phyloP scores from a whole-genome alignment of 2,113 vertebrate genomes.

The Rhinolophus ferrumequinum region DNA sequence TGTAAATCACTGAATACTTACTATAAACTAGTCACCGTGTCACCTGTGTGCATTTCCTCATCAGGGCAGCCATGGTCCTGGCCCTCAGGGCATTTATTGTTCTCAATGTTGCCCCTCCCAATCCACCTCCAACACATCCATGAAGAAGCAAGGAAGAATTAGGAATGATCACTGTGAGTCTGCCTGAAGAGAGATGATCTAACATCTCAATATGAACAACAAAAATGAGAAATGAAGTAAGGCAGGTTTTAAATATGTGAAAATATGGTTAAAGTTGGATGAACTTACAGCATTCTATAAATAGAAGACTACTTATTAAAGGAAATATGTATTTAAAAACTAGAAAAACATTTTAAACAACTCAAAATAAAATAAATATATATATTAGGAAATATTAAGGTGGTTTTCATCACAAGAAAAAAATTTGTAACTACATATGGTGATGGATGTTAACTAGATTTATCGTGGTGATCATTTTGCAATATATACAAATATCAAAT shows the following conservation, averaged over 20 bases:
- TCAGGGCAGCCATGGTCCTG: too few relatives aligned
- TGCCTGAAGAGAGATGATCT: neutral
- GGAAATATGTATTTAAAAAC: neutral
- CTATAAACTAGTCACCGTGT: too few relatives aligned
- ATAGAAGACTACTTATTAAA: neutral
- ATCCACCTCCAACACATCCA: neutral
- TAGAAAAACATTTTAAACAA: neutral
- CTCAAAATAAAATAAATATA: neutral
- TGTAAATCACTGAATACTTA: too few relatives aligned
- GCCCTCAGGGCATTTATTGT: neutral
- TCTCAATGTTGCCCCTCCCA: too few relatives aligned
- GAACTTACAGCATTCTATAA: neutral
- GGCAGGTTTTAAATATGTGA: neutral
- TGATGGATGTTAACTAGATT: neutral
- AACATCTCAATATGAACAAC: neutral
- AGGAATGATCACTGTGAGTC: neutral
- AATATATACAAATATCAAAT: neutral
- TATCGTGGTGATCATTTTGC: neutral
- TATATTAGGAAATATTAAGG: neutral
- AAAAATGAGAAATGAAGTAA: neutral
- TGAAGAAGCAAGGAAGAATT: neutral
- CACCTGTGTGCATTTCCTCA: rapidly evolving
- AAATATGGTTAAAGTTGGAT: neutral
- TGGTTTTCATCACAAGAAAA: neutral
- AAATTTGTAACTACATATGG: neutral